Percentiles rank a stretch among this genome's conserved stretches.
Evolutionary conservation across 2,113 vertebrate species (phyloP).

Genomic region (Anhinga anhinga): DNA sequence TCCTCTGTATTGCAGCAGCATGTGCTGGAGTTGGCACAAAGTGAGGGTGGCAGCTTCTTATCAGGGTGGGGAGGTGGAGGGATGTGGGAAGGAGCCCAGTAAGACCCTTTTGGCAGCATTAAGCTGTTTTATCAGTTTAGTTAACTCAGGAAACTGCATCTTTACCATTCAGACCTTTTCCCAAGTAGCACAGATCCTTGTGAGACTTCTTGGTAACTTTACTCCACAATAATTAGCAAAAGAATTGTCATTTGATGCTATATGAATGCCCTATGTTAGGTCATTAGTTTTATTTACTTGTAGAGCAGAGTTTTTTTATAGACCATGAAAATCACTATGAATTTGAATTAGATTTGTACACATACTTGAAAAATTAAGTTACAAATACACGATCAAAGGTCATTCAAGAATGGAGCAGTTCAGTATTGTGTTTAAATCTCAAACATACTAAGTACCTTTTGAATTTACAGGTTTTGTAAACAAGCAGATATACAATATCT

Average conservation of each 20-base stretch:
- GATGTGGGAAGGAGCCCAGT: not conserved
- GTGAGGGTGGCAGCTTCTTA: not conserved
- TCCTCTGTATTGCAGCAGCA: not conserved
- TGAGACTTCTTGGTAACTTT: not conserved
- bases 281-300: not conserved
- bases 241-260: not conserved
- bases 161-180: not conserved
- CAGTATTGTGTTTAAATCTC: not conserved
- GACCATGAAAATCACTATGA: not conserved
- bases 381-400: not conserved
- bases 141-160: not conserved
- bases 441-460: not conserved
- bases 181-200: not conserved
- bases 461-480: not conserved
- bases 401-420: not conserved
- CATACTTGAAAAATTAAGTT: not conserved
- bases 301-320: not conserved
- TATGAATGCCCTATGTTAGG: not conserved
- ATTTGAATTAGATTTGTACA: not conserved
- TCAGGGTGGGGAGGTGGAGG: not conserved
- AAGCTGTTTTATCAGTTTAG: not conserved
- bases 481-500: not conserved
- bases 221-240: not conserved
- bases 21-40: not conserved
- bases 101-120: not conserved